Evolutionary conservation across 2,888 invertebrate species (phyloP).

Genomic region (Oeneis ivallda): DNA sequence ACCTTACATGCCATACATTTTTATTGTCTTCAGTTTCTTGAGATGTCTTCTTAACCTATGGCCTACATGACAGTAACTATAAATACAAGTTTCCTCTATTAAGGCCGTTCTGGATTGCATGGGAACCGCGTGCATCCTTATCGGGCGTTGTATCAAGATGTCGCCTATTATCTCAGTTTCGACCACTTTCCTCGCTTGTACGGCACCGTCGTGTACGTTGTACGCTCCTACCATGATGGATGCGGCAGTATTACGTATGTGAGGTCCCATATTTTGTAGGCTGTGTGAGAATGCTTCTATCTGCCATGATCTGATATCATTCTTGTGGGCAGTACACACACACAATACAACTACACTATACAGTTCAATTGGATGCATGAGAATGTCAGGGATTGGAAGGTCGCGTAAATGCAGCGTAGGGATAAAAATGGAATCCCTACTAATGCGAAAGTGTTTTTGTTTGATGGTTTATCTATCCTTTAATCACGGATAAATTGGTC

Average conservation of each 20-base stretch:
- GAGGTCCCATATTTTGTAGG: slow-evolving; percentile 40
- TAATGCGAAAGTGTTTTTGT: neutral
- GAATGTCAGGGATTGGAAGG: neutral
- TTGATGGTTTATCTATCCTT: too few species aligned
- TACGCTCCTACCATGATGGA: slow-evolving; percentile 76
- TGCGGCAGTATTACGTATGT: slow-evolving; percentile 58
- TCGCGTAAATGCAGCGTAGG: neutral
- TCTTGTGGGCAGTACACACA: neutral
- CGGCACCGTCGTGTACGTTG: slow-evolving; percentile 64
- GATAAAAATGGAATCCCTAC: neutral
- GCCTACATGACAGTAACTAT: slow-evolving; percentile 48
- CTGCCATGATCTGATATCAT: slow-evolving; percentile 27
- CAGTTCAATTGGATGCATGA: slow-evolving; percentile 14
- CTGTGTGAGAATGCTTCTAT: slow-evolving; percentile 37
- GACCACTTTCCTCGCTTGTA: slow-evolving; percentile 76
- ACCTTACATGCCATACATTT: neutral
- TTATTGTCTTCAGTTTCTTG: slow-evolving; percentile 5
- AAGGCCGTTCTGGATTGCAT: slow-evolving; percentile 65
- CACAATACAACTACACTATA: neutral
- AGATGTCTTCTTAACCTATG: slow-evolving; percentile 59
- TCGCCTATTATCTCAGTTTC: slow-evolving; percentile 77
- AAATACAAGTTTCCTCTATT: slow-evolving; percentile 40
- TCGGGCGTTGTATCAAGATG: slow-evolving; percentile 77
- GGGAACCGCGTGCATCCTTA: slow-evolving; percentile 73
- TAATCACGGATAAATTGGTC: too few species aligned